A percentile compares a stretch with the other conserved stretches of the same genome.
Conservation (phyloP, 2,113 vertebrate genomes). For the Neodon shergylaensis region DNA sequence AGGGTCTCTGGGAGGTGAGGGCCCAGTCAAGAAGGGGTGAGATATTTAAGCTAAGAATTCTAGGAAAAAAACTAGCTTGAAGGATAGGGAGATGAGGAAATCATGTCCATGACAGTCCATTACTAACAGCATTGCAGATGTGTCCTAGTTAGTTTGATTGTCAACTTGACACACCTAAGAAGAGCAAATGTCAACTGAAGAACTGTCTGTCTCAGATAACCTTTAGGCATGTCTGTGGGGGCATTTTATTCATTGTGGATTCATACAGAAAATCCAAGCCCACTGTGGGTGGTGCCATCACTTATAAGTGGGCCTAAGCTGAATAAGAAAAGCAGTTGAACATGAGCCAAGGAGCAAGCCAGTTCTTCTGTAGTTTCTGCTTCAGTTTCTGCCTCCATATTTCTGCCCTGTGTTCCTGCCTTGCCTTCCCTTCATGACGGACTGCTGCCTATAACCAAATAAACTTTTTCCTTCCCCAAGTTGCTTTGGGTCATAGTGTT, state of each 20-base stretch:
- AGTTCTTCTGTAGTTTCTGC: not conserved
- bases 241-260: not conserved
- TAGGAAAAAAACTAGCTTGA: not conserved
- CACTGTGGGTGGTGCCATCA: not conserved
- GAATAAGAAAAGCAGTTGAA: not conserved
- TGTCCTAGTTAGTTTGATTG: not conserved
- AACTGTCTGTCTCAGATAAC: not conserved
- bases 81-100: not conserved
- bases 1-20: not conserved
- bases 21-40: not conserved
- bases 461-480: not conserved
- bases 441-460: not conserved
- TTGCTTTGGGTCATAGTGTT: not conserved
- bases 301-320: not conserved
- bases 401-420: not conserved
- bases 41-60: not conserved
- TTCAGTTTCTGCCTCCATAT: not conserved
- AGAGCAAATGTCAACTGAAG: not conserved
- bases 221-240: not conserved
- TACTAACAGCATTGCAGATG: not conserved
- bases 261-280: not conserved
- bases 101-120: not conserved
- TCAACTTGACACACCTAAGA: too few relatives aligned
- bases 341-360: not conserved
- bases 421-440: not conserved